Conservation (phyloP, 1,140 invertebrate species). For the Calliopsis andreniformis region DNA sequence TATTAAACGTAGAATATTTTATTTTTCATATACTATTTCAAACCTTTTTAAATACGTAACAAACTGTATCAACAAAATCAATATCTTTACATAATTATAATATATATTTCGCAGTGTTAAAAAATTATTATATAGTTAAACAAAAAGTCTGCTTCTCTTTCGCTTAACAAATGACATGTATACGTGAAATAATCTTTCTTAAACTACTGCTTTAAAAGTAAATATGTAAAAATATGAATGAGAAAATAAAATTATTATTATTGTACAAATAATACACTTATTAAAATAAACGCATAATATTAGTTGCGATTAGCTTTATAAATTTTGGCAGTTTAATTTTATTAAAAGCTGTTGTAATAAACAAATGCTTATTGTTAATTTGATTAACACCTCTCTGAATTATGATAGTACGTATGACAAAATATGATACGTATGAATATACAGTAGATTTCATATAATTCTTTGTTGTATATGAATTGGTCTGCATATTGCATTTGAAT, state of each 20-base stretch:
- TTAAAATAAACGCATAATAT: not conserved
- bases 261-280: constrained; percentile 7
- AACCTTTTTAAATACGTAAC: not conserved
- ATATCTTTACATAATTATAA: not conserved
- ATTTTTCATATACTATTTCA: not conserved
- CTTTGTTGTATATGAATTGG: not conserved
- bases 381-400: too few species aligned
- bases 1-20: too few species aligned
- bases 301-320: not conserved
- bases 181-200: not conserved
- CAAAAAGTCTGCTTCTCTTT: not conserved
- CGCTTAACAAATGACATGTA: too few species aligned
- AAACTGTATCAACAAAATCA: not conserved
- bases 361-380: too few species aligned
- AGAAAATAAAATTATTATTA: not conserved
- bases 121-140: not conserved
- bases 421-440: not conserved
- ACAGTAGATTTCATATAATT: not conserved
- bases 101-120: not conserved
- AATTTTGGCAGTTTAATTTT: not conserved
- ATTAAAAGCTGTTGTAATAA: too few species aligned
- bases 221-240: not conserved
- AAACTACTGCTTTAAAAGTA: not conserved
- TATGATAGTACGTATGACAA: not conserved
- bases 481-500: not conserved